Evolutionary conservation across 2,888 invertebrate species (phyloP), one percentile per base, ranked within the genome.

Genomic region (Marronus borbonicus): DNA sequence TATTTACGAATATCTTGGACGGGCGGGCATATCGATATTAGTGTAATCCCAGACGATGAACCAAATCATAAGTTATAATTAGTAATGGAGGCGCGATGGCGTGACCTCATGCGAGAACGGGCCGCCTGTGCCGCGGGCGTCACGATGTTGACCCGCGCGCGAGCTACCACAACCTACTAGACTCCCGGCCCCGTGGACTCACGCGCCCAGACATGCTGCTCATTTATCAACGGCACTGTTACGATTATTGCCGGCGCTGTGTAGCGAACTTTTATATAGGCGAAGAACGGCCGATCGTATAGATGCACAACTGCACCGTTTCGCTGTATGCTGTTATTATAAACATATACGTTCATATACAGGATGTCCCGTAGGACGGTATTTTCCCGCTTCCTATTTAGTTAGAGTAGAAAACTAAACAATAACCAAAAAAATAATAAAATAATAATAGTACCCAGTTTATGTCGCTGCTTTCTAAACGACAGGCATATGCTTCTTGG

Each of bases 51-150:
- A 79, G 77, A 79, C 80, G 81, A 81, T 81, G 81, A 81, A 81
- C 81, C 79, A 81, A 81, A 81, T 81, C 81, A 79, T 80, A 81
- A 81, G 81, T 81, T 81, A 81, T 81, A 81, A 81, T 81, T 81
- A 81, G 81, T 81, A 80, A 79, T 69, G 58, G 75, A 78, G 78
- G 78, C 74, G 78, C 78, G 74, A 78, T 78, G 78, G 78, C 78
- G 78, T 78, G 78, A 78, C 78, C 78, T 78, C 78, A 78, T 74
- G 76, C 80, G 79, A 80, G 82, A 81, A 80, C 80, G 81, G 79
- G 80, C 81, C 80, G 82, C 80, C 76, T 72, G 70, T 64, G 79
- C 79, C 79, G 60, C 72, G 77, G 80, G 82, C 80, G 79, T 81
- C 82, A 82, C 82, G 82, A 82, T 80, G 82, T 82, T 82, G 82